Percentiles rank a stretch among this genome's conserved stretches.
Evolutionary conservation across 2,888 invertebrate species (phyloP).

Genomic region (Trissolcus brochymenae): DNA sequence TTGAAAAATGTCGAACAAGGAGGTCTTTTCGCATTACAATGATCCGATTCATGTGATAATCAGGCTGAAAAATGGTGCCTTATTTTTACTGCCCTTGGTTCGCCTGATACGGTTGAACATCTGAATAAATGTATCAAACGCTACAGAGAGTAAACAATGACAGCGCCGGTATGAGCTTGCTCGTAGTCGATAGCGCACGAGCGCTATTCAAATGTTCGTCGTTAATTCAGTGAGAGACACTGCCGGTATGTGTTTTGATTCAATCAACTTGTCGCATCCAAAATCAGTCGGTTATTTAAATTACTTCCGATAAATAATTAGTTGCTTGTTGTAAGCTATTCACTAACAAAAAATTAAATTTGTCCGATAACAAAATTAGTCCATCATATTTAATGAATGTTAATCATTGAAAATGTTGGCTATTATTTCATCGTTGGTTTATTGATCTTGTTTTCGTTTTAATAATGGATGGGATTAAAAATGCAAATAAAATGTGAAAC

Average conservation of each 20-base stretch:
- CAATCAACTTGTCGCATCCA: slow-evolving; percentile 19
- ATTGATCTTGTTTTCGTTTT: too few species aligned
- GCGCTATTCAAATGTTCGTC: slow-evolving; percentile 22
- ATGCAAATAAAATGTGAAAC: not conserved
- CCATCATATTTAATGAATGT: too few species aligned
- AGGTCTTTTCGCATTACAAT: slow-evolving; percentile 7
- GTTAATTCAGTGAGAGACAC: slow-evolving; percentile 22
- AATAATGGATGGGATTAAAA: not conserved
- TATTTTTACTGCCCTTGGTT: slow-evolving; percentile 12
- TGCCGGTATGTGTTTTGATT: slow-evolving; percentile 4
- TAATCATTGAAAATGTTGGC: too few species aligned
- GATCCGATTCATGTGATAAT: slow-evolving; percentile 25
- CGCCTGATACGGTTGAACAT: slow-evolving; percentile 1
- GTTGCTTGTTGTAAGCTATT: too few species aligned
- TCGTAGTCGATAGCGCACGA: slow-evolving; percentile 14
- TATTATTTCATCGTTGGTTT: too few species aligned
- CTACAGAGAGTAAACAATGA: slow-evolving; percentile 23
- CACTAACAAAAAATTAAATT: too few species aligned
- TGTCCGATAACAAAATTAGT: not conserved
- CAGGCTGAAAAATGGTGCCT: slow-evolving; percentile 16
- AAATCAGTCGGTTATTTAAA: slow-evolving; percentile 18
- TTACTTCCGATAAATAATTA: slow-evolving; percentile 11
- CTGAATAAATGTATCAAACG: slow-evolving; percentile 26
- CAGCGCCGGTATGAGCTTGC: slow-evolving; percentile 9
- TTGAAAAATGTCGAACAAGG: slow-evolving; percentile 7